Base-by-base conservation (phyloP, 2,888 invertebrate species). In the Petrophora chlorosata region DNA sequence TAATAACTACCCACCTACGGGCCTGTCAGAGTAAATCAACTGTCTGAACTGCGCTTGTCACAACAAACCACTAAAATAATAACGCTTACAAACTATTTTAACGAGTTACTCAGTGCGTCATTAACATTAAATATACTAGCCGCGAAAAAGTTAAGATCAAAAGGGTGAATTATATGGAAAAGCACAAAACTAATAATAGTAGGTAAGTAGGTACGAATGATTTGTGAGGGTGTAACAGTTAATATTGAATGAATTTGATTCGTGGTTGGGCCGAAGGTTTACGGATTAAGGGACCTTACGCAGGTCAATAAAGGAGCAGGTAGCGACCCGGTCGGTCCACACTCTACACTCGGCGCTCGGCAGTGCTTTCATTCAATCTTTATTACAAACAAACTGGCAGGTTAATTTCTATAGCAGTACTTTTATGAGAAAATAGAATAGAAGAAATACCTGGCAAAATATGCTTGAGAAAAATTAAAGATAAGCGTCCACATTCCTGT, bases 221-320 rank as follows among this genome's bases (percentile, higher is more conserved):
- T 45, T 41, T 41, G 46, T 52, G 48, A 48, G 47, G 41, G 47
- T 53, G 43, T 48, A 49, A 49, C 54, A 57, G 41, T 48, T 53
- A 51, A 50, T 59, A 62, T 54, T 62, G 79, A 82, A 79, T 80
- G 75, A 76, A 73, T 79, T 75, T 72, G 75, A 78, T 83, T 78
- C 84, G 83, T 85, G 85, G 79, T 70, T 60, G 65, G 67, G 51
- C 60, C 72, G 73, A 77, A 71, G 66, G 79, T 75, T 70, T 59
- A 57, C 73, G 80, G 83, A 85, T 86, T 84, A 86, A 71, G 71
- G 70, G 73, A 70, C 76, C 79, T 72, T 72, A 61, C 60, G 66
- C 77, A 79, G 85, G 86, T 85, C 80, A 80, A 79, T 82, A 77
- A 66, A 56, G 59, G 53, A 61, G 67, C 88, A 85, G 85, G 85